Evolutionary conservation across 2,797 vertebrate species (phyloP).

Genomic region (Sebastes trivittatus): DNA sequence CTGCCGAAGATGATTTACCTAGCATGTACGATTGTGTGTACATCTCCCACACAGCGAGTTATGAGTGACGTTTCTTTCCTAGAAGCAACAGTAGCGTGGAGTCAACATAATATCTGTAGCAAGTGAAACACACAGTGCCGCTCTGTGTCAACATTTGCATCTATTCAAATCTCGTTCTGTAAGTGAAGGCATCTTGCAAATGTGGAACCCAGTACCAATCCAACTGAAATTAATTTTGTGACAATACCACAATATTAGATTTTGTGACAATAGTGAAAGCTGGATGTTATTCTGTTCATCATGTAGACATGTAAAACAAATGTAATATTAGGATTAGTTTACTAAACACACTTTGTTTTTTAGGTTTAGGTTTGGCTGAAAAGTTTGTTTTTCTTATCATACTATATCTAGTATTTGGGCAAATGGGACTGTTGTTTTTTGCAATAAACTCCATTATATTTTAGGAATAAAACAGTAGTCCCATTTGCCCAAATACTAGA

Average conservation of each 20-base stretch:
- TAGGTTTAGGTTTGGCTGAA: not conserved
- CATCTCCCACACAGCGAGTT: not conserved
- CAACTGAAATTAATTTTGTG: not conserved
- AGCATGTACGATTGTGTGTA: not conserved
- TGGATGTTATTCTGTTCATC: not conserved
- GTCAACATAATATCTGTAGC: constrained; percentile 1
- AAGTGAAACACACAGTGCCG: not conserved
- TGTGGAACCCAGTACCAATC: not conserved
- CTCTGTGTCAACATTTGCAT: constrained; percentile 14
- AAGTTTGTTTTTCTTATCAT: no score
- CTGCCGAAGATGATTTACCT: not conserved
- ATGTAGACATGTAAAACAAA: not conserved
- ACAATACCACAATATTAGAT: not conserved
- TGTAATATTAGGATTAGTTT: not conserved
- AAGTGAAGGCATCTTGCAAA: not conserved
- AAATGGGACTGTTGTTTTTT: fast-evolving
- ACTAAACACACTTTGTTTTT: not conserved
- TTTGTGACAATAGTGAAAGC: not conserved
- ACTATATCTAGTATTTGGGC: no score
- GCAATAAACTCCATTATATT: no score
- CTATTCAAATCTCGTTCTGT: constrained; percentile 12
- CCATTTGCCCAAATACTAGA: no score
- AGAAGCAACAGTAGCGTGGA: not conserved
- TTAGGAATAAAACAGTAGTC: no score
- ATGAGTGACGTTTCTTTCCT: not conserved